These are phyloP conservation scores for Ormyrus labotus DNA, from an alignment of 2,888 invertebrate genomes.

Conservation along the genomic window DNA sequence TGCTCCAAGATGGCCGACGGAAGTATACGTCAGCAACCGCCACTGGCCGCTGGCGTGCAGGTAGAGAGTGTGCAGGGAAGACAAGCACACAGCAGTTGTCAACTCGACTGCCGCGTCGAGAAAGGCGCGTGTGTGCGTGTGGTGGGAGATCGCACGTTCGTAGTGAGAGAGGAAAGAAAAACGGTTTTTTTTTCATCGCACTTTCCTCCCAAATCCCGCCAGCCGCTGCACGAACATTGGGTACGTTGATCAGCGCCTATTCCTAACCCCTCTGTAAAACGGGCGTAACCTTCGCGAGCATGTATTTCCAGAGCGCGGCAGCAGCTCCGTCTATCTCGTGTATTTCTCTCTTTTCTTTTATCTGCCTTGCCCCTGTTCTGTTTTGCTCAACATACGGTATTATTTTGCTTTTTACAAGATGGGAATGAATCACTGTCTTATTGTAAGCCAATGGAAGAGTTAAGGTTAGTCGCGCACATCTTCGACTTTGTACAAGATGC, in stretches of 20 bases:
- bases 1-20: slow-evolving; percentile 66
- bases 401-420: no score
- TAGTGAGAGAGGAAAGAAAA: slow-evolving; percentile 25
- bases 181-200: background rate
- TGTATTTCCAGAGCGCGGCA: slow-evolving; percentile 31
- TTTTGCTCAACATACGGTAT: no score
- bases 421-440: no score
- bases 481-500: no score
- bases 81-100: no score
- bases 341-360: background rate
- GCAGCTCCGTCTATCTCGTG: background rate
- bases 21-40: slow-evolving; percentile 74
- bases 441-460: no score
- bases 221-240: background rate
- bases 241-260: slow-evolving; percentile 16
- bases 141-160: slow-evolving; percentile 17
- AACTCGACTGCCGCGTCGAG: slow-evolving; percentile 58
- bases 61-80: no score
- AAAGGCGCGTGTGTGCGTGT: slow-evolving; percentile 52
- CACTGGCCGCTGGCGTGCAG: slow-evolving; percentile 65
- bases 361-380: background rate
- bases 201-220: slow-evolving; percentile 2
- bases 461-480: no score
- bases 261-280: no score
- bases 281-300: background rate